Base-by-base conservation (phyloP, 2,888 invertebrate species). In the Agriopis marginaria region DNA sequence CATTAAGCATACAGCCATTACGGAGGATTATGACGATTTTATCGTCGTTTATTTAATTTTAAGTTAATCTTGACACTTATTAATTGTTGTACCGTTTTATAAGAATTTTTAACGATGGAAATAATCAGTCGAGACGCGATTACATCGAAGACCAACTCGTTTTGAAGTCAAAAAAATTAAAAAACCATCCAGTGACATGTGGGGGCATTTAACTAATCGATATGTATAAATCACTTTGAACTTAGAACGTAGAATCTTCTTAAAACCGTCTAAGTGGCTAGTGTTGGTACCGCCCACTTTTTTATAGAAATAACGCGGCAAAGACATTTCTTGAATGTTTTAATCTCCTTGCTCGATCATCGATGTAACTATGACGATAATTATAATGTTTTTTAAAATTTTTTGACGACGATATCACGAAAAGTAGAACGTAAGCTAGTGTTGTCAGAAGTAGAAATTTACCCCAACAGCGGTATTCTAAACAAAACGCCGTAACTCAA, bases 11-110 rank as follows among this genome's bases (percentile, higher is more conserved):
- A 66, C 70, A 45, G 56, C 68, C 76, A 73, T 78, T 74, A 76
- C 74, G 73, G 69, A 58, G 76, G 81, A 82, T 85, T 84, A 82
- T 83, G 81, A 85, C 78, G 86, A 87, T 89, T 86, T 87, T 88
- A 88, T 86, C 83, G 83, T 80, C 75, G 78, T 81, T 76, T 80
- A 83, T 88, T 86, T 87, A 90, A 90, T 89, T 89, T 89, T 86
- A 90, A 86, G 88, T 90, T 87, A 84, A 86, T 85, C 82, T 86
- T 89, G 91, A 91, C 91, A 89, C 88, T 85, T 91, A 91, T 91
- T 90, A 91, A 91, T 91, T 89, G 89, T 88, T 81, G 81, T 79
- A 79, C 81, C 83, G 80, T 86, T 87, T 82, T 88, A 86, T 87
- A 87, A 85, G 85, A 83, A 83, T 85, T 80, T 86, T 88, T 88